Evolutionary conservation across 2,888 invertebrate species (phyloP).

Genomic region (Xestia xanthographa): DNA sequence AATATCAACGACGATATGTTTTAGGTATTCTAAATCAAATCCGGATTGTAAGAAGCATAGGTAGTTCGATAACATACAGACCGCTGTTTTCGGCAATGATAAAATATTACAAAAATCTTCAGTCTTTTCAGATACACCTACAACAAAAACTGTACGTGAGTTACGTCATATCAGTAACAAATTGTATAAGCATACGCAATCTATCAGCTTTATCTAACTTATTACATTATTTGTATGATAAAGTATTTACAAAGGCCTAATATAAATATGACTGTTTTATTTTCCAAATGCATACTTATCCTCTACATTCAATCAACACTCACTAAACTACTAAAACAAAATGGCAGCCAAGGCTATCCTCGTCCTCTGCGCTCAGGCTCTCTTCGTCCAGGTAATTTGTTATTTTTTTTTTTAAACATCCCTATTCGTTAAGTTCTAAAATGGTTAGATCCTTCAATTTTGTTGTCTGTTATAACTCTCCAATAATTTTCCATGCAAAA

Average conservation of each 20-base stretch:
- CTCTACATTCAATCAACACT: neutral
- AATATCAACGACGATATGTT: too few relatives aligned
- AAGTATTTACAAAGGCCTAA: constrained; percentile 10
- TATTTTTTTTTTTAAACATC: neutral
- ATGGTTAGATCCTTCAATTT: neutral
- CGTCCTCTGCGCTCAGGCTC: constrained; percentile 69
- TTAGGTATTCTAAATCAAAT: too few relatives aligned
- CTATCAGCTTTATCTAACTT: constrained; percentile 17
- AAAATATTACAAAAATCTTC: neutral
- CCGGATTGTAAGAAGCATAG: neutral
- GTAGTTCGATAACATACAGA: neutral
- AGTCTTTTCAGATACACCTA: neutral
- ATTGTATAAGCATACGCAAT: neutral
- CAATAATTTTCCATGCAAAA: neutral
- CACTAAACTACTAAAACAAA: constrained; percentile 33
- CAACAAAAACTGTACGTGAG: neutral
- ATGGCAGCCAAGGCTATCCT: constrained; percentile 72
- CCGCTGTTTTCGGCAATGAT: neutral
- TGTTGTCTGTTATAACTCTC: neutral
- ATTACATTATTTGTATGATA: constrained; percentile 26
- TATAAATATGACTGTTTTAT: constrained; percentile 39
- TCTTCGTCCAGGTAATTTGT: constrained; percentile 72
- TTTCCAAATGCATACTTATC: constrained; percentile 49
- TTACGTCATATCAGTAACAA: neutral
- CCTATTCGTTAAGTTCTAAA: neutral